Base-by-base conservation (phyloP, 1,140 invertebrate genomes). In the Cyphomyrmex costatus region DNA sequence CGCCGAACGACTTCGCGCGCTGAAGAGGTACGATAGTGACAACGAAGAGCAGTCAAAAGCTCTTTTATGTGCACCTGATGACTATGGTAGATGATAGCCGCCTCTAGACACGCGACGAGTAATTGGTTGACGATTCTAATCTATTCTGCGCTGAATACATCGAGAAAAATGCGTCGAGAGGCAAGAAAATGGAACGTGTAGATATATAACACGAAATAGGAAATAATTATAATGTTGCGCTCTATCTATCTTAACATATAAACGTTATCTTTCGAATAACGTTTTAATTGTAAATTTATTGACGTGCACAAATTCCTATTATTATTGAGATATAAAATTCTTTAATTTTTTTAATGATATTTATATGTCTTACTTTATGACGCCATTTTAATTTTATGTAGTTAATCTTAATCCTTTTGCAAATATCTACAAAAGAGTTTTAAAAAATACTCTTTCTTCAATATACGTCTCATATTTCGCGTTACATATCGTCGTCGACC, bases 1-100 rank as follows among this genome's bases (percentile, higher is more conserved):
- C 86, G 73, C 84, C 85, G 88, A 89, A 89, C 77, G 76, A 79
- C 61, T 77, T 27, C 33, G 60, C 70, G 77, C 70, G 21, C 49
- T 74, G 53, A 83, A 89, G 85, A 79, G 88, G 77, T 68, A 86
- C 61, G 56, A 68, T 65, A 89, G 88, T 42, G 85, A 85, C 85
- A 90, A 66, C 63, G 76, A 71, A 86, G 77, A 82, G 61, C 61
- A 53, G 77, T 86, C 85, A 76, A 84, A 80, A 89, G 73, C 61
- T 76, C 61, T 65, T 78, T 82, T 82, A 82, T 82, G 79, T 16
- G 66, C 66, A 30, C 24, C 66, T 82, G 79, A 82, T 82, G 79
- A 82, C 79, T 82, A 82, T 73, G 66, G 79, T 82, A 66, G 79
- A 82, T 82, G 79, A 73, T 82, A 82, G 51, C 53, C 51, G 53